These are phyloP conservation scores for Diarsia mendica DNA, from an alignment of 2,888 invertebrate genomes.

Conservation along the genomic window DNA sequence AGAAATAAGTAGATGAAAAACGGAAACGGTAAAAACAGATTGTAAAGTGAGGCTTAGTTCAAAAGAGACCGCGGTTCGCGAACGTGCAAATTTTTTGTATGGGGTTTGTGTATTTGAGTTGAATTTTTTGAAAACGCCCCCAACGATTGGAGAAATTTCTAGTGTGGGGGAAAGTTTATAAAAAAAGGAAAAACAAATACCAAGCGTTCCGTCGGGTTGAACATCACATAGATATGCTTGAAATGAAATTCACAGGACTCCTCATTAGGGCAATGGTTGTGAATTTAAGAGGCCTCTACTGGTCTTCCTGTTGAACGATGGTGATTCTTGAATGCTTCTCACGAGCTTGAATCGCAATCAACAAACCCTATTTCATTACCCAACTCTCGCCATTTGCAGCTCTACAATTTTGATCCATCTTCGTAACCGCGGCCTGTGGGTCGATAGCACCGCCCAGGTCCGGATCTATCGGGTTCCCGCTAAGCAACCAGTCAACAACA, in stretches of 20 bases:
- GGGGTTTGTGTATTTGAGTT: too few species aligned
- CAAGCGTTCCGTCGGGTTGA: not conserved
- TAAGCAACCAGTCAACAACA: slow-evolving; percentile 42
- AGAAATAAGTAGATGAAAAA: not conserved
- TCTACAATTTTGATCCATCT: slow-evolving; percentile 37
- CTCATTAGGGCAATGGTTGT: too few species aligned
- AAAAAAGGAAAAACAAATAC: too few species aligned
- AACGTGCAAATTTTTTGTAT: too few species aligned
- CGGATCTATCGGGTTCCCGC: slow-evolving; percentile 62
- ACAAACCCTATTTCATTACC: not conserved
- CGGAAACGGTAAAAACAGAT: not conserved
- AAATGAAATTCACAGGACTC: not conserved
- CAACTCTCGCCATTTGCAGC: slow-evolving; percentile 9
- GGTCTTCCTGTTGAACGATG: not conserved
- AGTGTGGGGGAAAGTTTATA: too few species aligned
- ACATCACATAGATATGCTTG: not conserved
- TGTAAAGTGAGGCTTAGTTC: not conserved
- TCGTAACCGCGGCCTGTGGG: slow-evolving; percentile 28
- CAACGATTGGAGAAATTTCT: too few species aligned
- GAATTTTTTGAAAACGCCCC: too few species aligned
- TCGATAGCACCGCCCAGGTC: slow-evolving; percentile 60
- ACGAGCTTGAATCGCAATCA: not conserved
- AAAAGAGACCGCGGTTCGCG: not conserved
- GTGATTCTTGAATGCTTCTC: not conserved
- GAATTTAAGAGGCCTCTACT: not conserved